Conservation (phyloP, 2,113 vertebrate species). For the Gopherus flavomarginatus region DNA sequence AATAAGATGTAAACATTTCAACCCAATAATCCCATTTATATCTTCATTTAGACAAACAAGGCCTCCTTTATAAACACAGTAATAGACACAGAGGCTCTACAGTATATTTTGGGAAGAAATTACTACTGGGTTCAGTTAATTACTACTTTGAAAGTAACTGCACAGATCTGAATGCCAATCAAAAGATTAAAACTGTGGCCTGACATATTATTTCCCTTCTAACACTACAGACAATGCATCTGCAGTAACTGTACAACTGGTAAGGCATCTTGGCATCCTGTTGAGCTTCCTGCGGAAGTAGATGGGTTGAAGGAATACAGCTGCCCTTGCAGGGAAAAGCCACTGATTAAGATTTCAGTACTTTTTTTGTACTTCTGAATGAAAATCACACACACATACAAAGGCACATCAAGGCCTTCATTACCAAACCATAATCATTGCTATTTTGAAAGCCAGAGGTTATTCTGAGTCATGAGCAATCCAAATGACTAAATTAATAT, state of each 20-base stretch:
- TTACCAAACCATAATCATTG: constrained; percentile 29
- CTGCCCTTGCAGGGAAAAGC: constrained; percentile 31
- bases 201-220: constrained; percentile 33
- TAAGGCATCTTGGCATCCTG: constrained; percentile 38
- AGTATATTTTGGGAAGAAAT: constrained; percentile 24
- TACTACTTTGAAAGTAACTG: constrained; percentile 29
- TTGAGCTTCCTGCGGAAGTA: constrained; percentile 25
- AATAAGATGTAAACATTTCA: constrained; percentile 8
- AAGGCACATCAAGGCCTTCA: constrained; percentile 12
- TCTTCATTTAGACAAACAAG: constrained; percentile 20
- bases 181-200: constrained; percentile 16
- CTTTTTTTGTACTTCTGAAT: constrained; percentile 33
- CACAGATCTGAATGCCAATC: constrained; percentile 1
- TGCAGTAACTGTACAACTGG: constrained; percentile 11
- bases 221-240: constrained; percentile 47
- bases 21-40: background rate
- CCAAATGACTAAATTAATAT: constrained; percentile 53
- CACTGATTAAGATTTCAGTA: constrained; percentile 43
- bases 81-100: background rate
- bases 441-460: constrained; percentile 57
- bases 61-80: constrained; percentile 36
- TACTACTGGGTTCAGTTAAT: constrained; percentile 31
- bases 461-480: constrained; percentile 45
- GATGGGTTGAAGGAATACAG: constrained; percentile 44
- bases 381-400: background rate